Base-by-base conservation (phyloP, 1,140 invertebrate species). In the Lordiphosa stackelbergi region DNA sequence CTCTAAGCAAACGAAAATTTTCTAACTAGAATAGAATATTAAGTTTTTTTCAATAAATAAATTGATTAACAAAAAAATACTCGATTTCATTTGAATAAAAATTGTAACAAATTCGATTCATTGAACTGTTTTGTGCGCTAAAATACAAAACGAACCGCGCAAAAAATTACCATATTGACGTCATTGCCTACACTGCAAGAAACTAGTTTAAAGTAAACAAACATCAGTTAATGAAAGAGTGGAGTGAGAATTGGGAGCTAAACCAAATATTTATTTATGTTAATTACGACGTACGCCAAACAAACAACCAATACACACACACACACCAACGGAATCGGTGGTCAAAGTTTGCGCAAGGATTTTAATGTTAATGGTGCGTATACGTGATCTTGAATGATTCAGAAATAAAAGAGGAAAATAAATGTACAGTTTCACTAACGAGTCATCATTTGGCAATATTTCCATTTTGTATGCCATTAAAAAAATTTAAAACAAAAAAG, bases 281-380 rank as follows among this genome's bases (percentile, higher is more conserved):
- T 53, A 57, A 57, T 61, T 51, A 38, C 69, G 38, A 56, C 56
- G 73, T 63, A 63, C 42, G 53, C 71, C 48, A 63, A 66, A 42
- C 13, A 42, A 19, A 31, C 28, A 31, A 31, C 6, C 28, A 31
- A 31, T 1, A 8, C 6, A 31, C 28, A 28, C 5, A 7, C 24
- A 5, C 24, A 31, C 24, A 28, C 24, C 2, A 5, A 6, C 28
- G 10, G 13, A 46, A 48, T 61, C 53, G 71, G 69, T 64, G 71
- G 73, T 71, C 58, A 55, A 71, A 54, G 56, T 48, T 38, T 48
- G 48, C 61, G 55, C 66, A 81, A 79, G 75, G 75, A 83, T 79
- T 79, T 83, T 46, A 71, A 45, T 64, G 63, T 66, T 60, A 71
- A 81, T 72, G 75, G 75, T 79, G 77, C 75, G 75, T 79, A 79